These are phyloP conservation scores for Quadriops clusia DNA, from an alignment of 2,888 invertebrate genomes.

Conservation along the genomic window DNA sequence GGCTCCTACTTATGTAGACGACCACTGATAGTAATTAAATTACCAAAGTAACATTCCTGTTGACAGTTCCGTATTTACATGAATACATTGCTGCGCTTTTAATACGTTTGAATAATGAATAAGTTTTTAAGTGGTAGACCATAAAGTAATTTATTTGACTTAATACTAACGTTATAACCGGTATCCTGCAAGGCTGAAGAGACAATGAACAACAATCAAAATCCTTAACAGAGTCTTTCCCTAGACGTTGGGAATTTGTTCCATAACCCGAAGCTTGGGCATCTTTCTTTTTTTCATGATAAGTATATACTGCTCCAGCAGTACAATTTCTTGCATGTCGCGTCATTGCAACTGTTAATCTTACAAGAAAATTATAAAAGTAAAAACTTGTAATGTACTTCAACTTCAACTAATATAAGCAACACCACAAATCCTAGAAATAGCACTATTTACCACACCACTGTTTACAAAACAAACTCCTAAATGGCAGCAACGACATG, in stretches of 20 bases:
- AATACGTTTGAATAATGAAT: too few relatives aligned
- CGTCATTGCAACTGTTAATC: slow-evolving; percentile 67
- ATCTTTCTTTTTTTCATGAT: slow-evolving; percentile 95
- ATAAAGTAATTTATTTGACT: slow-evolving; percentile 4
- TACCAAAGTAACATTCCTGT: too few relatives aligned
- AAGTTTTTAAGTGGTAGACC: too few relatives aligned
- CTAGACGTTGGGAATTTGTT: slow-evolving; percentile 71
- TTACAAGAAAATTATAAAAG: background rate
- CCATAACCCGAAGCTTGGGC: slow-evolving; percentile 91
- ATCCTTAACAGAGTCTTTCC: slow-evolving; percentile 88
- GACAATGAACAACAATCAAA: slow-evolving; percentile 97
- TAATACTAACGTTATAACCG: slow-evolving; percentile 66
- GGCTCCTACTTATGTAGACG: too few relatives aligned
- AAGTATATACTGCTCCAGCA: slow-evolving; percentile 95
- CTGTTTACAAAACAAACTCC: too few relatives aligned
- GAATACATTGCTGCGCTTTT: too few relatives aligned
- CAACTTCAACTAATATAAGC: too few relatives aligned
- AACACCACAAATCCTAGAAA: too few relatives aligned
- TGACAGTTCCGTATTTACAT: too few relatives aligned
- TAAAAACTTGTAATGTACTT: background rate
- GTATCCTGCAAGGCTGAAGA: slow-evolving; percentile 89
- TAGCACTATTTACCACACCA: too few relatives aligned
- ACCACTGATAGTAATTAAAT: too few relatives aligned
- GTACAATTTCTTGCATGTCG: slow-evolving; percentile 97
- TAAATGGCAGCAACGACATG: too few relatives aligned